These are phyloP conservation scores for Typhlichthys eigenmanni DNA, from an alignment of 2,797 vertebrate genomes.

Conservation along the genomic window DNA sequence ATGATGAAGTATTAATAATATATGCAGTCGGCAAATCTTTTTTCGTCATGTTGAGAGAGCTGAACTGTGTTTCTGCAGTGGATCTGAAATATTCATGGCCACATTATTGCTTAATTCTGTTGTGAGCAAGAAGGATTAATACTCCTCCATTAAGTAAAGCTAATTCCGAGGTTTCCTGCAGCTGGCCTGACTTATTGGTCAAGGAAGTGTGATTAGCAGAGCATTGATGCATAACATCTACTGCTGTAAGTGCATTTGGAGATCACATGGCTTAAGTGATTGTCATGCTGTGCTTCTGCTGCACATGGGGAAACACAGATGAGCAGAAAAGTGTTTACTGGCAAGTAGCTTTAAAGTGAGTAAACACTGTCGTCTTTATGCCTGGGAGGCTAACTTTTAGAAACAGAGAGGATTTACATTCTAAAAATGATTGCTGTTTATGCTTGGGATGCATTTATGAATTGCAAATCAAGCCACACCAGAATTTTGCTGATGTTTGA, in stretches of 20 bases:
- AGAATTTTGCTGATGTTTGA: slow-evolving; percentile 43
- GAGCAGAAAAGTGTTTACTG: slow-evolving; percentile 28
- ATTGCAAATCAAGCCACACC: slow-evolving; percentile 42
- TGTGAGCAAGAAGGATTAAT: slow-evolving; percentile 81
- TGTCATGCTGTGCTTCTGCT: slow-evolving; percentile 57
- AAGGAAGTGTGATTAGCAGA: slow-evolving; percentile 70
- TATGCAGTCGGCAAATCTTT: slow-evolving; percentile 58
- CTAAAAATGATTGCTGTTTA: slow-evolving; percentile 17
- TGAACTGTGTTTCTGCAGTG: slow-evolving; percentile 60
- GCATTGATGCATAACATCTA: slow-evolving; percentile 70
- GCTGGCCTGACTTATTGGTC: slow-evolving; percentile 52
- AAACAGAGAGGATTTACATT: slow-evolving; percentile 22
- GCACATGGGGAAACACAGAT: slow-evolving; percentile 42
- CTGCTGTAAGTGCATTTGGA: slow-evolving; percentile 71
- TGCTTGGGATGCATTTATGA: slow-evolving; percentile 31
- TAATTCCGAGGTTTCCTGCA: slow-evolving; percentile 67
- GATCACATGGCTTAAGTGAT: slow-evolving; percentile 67
- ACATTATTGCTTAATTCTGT: slow-evolving; percentile 81
- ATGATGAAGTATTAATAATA: slow-evolving; percentile 74
- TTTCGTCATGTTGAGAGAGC: slow-evolving; percentile 43
- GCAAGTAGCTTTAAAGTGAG: slow-evolving; percentile 29
- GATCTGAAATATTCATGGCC: slow-evolving; percentile 79
- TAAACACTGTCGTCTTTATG: slow-evolving; percentile 40
- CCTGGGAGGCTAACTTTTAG: slow-evolving; percentile 33
- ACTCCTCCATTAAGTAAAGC: slow-evolving; percentile 73